Conservation (phyloP, 2,113 vertebrate species). For the Mastomys natalensis region DNA sequence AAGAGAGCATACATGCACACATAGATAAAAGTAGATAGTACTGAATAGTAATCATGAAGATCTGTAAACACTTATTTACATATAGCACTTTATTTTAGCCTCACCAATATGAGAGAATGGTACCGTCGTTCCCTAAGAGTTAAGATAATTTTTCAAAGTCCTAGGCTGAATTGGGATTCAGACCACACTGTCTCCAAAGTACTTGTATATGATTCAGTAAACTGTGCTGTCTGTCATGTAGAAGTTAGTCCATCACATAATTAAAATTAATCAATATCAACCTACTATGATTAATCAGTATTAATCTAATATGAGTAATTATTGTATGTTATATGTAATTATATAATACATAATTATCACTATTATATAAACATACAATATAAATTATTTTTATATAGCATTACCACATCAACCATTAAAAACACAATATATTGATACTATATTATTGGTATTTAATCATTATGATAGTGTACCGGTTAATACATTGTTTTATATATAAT, state of each 20-base stretch:
- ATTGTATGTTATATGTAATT: background rate
- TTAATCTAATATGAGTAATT: constrained; percentile 3
- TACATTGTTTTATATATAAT: background rate
- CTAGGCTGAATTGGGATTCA: background rate
- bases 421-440: background rate
- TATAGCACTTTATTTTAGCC: background rate
- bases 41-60: background rate
- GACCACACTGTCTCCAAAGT: background rate
- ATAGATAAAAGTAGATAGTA: background rate
- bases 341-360: background rate
- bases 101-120: background rate
- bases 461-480: background rate
- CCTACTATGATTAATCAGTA: background rate
- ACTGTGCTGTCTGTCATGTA: background rate
- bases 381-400: background rate
- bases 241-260: background rate
- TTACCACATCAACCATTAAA: background rate
- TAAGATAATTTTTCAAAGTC: background rate
- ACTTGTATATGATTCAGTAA: background rate
- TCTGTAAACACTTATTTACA: background rate
- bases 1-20: background rate
- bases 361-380: background rate
- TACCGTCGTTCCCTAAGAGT: background rate
- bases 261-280: background rate
- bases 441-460: background rate